Conservation (phyloP, 2,888 invertebrate genomes). For the Acronicta leporina region DNA sequence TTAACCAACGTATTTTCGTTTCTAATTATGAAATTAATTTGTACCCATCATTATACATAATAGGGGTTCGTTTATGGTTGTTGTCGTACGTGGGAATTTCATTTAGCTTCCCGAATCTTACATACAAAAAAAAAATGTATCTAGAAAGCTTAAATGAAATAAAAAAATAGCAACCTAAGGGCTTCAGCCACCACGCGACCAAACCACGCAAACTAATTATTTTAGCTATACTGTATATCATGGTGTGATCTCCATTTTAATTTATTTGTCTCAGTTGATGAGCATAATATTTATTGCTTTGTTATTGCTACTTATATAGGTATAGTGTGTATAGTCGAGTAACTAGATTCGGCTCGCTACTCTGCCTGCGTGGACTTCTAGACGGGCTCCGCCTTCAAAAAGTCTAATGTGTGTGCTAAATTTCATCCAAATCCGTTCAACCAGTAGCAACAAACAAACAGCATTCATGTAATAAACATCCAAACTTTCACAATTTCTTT, state of each 20-base stretch:
- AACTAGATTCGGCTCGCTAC: no score
- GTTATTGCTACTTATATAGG: no score
- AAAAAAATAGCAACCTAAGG: conserved; percentile 45
- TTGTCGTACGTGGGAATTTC: conserved; percentile 35
- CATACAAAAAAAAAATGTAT: no score
- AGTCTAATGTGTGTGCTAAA: no score
- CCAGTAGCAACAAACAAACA: no score
- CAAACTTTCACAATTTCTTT: no score
- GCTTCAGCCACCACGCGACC: conserved; percentile 13
- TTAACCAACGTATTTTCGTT: conserved; percentile 20
- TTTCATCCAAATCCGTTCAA: no score
- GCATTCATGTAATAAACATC: no score
- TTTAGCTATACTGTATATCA: conserved; percentile 14
- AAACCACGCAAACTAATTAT: conserved; percentile 27
- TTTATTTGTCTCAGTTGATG: conserved; percentile 14
- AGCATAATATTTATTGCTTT: not conserved
- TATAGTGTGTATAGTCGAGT: no score
- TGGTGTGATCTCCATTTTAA: conserved; percentile 29
- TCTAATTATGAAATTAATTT: conserved; percentile 39
- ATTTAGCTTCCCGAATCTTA: conserved; percentile 38
- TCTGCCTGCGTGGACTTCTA: no score
- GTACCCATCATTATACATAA: conserved; percentile 35
- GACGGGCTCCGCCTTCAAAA: no score
- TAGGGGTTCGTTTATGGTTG: conserved; percentile 31
- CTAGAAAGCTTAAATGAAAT: conserved; percentile 39